Base-by-base conservation (phyloP, 2,113 vertebrate species). In the Aepyceros melampus region DNA sequence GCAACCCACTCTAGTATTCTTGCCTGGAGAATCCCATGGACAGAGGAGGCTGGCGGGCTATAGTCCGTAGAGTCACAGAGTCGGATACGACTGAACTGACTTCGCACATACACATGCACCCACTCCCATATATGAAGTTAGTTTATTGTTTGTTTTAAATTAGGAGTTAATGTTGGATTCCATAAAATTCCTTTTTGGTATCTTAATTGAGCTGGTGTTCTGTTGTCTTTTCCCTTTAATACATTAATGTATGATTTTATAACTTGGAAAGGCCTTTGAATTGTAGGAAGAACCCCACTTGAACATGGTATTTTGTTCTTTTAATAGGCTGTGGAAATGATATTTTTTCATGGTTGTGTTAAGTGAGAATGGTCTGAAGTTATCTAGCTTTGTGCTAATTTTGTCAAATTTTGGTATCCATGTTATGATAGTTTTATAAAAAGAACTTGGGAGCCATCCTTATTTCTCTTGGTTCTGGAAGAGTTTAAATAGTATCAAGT, bases 401-500 rank as follows among this genome's bases (percentile, higher is more conserved):
- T 79, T 92, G 95, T 95, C 64, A 88, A 81, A 78, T 95, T 94
- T 95, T 95, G 29, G 40, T 93, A 76, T 95, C 95, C 58, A 12
- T 87, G 64, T 67, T 91, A 91, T 71, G 3, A 60, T 94, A 15
- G 33, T 56, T 94, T 96, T 95, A 89, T 85, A 94, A 94, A 94
- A 96, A 86, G 55, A 95, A 92, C 74, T 90, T 96, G 95, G 94
- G 97, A 98, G 62, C 45, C 36, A 74, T 83, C 76, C 82, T 94
- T 88, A 58, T 79, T 94, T 95, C 81, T 84, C 91, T 91, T 53
- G 29, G 81, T 74, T 94, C 96, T 90, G 74, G 27, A 88, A 95
- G 91, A 60, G 76, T 97, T 97, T 97, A 97, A 96, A 93, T 96
- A 95, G 93, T 82, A 94, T 67, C 97, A 91, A 49, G 94, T 89